Evolutionary conservation across 92 coral and sea anemone species (phyloP).

Genomic region (Epizoanthus rinbou): DNA sequence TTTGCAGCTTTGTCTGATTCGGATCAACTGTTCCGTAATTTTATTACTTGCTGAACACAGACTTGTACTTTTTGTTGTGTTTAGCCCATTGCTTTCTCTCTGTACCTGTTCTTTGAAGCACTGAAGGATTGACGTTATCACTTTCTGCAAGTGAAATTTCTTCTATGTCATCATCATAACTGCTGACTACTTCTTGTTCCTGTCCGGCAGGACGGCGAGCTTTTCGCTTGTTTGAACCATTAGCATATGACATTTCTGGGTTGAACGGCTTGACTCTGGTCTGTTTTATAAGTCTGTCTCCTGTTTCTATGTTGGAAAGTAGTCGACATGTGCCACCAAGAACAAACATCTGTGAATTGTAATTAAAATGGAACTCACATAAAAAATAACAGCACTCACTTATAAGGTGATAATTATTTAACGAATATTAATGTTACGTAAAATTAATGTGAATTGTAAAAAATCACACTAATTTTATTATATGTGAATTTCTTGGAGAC

Average conservation of each 20-base stretch:
- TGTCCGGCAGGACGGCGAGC: constrained; percentile 18
- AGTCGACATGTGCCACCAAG: constrained; percentile 79
- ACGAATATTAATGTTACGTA: too few species aligned
- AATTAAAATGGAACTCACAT: background rate
- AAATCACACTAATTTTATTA: too few species aligned
- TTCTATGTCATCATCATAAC: constrained; percentile 32
- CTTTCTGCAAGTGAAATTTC: constrained; percentile 36
- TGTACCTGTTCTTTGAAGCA: background rate
- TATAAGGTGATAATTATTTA: constrained; percentile 3
- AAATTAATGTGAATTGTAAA: too few species aligned
- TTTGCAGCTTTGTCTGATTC: background rate
- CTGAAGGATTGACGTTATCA: background rate
- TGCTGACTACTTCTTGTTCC: background rate
- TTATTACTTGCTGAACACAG: constrained; percentile 35
- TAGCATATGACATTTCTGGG: background rate
- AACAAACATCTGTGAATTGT: constrained; percentile 62
- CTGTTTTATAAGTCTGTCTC: constrained; percentile 68
- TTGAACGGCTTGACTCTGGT: constrained; percentile 66
- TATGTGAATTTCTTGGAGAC: too few species aligned
- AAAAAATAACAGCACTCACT: too few species aligned
- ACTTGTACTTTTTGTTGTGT: constrained; percentile 27
- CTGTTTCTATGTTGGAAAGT: constrained; percentile 59
- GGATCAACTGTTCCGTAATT: background rate
- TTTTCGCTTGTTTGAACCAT: constrained; percentile 20
- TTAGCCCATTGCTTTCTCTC: constrained; percentile 60